These are phyloP conservation scores for Camponotus vicinus DNA, from an alignment of 1,140 invertebrate species.

Conservation along the genomic window DNA sequence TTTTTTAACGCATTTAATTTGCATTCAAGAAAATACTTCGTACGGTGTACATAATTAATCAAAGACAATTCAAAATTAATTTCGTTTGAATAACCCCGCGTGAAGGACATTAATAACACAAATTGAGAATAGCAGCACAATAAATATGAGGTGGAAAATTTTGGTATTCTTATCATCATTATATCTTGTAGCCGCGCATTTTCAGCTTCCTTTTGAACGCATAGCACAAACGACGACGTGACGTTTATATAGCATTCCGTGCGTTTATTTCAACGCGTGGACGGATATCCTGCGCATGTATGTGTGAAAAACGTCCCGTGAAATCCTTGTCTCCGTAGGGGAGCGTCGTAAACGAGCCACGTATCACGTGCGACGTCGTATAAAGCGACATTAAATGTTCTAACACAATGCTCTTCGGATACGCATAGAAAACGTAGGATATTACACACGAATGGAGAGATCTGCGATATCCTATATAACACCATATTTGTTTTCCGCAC, in stretches of 20 bases:
- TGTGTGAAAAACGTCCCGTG: constrained; percentile 17
- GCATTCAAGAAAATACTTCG: not conserved
- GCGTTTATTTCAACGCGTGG: constrained; percentile 24
- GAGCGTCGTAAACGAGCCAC: not conserved
- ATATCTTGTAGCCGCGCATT: not conserved
- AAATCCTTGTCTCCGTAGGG: constrained; percentile 7
- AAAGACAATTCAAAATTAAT: not conserved
- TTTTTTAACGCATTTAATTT: not conserved
- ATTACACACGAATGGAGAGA: not conserved
- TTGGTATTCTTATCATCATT: constrained; percentile 28
- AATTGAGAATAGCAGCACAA: not conserved
- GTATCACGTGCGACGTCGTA: not conserved
- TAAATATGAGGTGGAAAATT: not conserved
- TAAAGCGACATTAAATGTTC: constrained; percentile 8
- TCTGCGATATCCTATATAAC: not conserved
- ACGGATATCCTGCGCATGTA: not conserved
- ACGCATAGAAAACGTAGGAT: not conserved
- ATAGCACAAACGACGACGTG: constrained; percentile 1
- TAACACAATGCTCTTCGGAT: not conserved
- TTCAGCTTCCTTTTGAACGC: constrained; percentile 19
- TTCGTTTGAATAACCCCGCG: not conserved
- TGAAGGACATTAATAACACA: not conserved
- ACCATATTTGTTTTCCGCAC: not conserved
- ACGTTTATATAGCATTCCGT: constrained; percentile 47
- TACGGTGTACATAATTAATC: not conserved